phyloP scores from a whole-genome alignment of 2,888 invertebrate species.

The Ophioninae sp. region DNA sequence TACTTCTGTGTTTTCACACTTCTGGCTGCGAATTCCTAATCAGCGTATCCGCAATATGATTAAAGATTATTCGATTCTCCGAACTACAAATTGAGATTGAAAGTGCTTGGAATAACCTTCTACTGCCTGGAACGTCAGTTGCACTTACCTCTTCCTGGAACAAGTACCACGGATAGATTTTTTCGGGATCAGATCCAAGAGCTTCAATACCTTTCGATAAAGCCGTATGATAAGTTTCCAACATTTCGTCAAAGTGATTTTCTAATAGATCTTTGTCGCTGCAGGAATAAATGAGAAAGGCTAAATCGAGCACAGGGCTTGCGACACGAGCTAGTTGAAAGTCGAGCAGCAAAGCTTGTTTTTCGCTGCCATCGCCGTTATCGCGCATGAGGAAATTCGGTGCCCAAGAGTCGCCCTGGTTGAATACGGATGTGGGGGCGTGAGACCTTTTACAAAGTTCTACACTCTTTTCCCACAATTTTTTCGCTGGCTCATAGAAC shows the following conservation, averaged over 20 bases:
- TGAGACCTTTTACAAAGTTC: conserved; percentile 70
- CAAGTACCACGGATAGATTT: conserved; percentile 82
- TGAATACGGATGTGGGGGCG: conserved; percentile 82
- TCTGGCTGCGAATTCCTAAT: neutral
- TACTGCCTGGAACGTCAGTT: neutral
- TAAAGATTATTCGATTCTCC: neutral
- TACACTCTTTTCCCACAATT: conserved; percentile 78
- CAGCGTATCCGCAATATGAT: neutral
- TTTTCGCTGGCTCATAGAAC: conserved; percentile 82
- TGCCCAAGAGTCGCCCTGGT: conserved; percentile 89
- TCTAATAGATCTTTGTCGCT: conserved; percentile 84
- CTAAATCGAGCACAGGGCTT: conserved; percentile 84
- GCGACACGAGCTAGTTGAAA: conserved; percentile 85
- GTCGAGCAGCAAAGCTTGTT: conserved; percentile 85
- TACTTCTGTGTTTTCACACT: neutral
- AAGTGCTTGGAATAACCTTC: neutral
- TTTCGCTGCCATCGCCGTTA: conserved; percentile 61
- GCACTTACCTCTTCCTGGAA: conserved; percentile 82
- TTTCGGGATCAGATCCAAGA: conserved; percentile 84
- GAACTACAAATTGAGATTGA: neutral
- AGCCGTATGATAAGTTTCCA: conserved; percentile 84
- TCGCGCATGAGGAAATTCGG: conserved; percentile 87
- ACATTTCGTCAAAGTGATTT: conserved; percentile 83
- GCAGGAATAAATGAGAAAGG: conserved; percentile 85
- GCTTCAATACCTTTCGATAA: conserved; percentile 83